Evolutionary conservation across 1,140 invertebrate genomes (phyloP), one percentile per base, ranked within the genome.

Genomic region (Tigriopus japonicus): DNA sequence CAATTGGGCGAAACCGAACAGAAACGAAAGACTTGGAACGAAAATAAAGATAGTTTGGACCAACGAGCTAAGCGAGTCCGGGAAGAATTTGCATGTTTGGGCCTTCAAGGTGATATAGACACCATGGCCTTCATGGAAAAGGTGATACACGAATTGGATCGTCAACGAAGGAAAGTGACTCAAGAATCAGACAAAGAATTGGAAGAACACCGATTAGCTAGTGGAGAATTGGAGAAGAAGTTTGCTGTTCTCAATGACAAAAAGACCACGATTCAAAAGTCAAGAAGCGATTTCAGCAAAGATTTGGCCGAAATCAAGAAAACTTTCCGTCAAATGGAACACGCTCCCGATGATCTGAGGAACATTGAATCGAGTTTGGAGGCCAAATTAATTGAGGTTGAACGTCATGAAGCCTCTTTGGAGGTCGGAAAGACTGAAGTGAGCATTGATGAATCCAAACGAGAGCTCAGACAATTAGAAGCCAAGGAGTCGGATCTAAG

Each of bases 391-490:
- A 41, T 14, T 5, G 41, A 58, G 42, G 55, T 58, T 6, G 55
- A 58, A n/a, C 15, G 17, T 5, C 15, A 40, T 15, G 17, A 41
- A 42, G 55, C 24, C 5, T 15, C 17, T 17, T 40, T 58, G n/a
- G 19, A 60, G 45, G 42, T 42, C 56, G 45, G 6, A 56, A 52
- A 58, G 28, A 58, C 28, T 42, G 56, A 58, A 14, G 6, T 10
- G 1, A 58, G 6, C 3, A 40, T 17, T 17, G 42, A 60, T 5
- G 43, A 58, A 42, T 58, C 35, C 40, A 40, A 14, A n/a, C 13
- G 55, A 40, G 41, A 58, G 24, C 40, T 61, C 6, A 56, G 12
- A 15, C n/a, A 19, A 13, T 60, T 56, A 24, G 55, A 24, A 14
- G 21, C 21, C 35, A 53, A 60, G 45, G 45, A 56, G 45, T 61